Evolutionary conservation across 2,113 vertebrate genomes (phyloP).

Genomic region (Hypomesus transpacificus): DNA sequence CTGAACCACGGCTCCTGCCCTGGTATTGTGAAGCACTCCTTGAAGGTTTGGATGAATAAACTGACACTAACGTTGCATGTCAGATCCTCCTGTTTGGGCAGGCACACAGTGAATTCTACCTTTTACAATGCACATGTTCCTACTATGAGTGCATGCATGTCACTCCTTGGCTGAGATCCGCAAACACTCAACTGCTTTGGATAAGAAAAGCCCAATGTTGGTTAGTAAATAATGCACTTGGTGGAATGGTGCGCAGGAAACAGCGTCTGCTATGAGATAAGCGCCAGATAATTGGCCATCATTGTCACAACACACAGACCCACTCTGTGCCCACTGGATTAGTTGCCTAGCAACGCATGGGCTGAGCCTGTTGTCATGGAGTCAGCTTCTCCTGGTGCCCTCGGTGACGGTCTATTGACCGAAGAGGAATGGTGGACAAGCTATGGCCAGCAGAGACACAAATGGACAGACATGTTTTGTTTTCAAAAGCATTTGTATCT

Average conservation of each 20-base stretch:
- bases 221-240: not conserved
- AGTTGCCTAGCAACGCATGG: conserved; percentile 68
- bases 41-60: too few species aligned
- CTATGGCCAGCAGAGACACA: too few species aligned
- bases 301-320: conserved; percentile 48
- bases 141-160: too few species aligned
- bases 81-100: too few species aligned
- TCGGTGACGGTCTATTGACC: conserved; percentile 40
- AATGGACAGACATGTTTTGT: too few species aligned
- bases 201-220: not conserved
- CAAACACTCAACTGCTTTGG: not conserved
- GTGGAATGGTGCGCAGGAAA: conserved; percentile 6
- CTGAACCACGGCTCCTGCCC: too few species aligned
- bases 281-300: conserved; percentile 51
- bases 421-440: conserved; percentile 10
- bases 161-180: too few species aligned
- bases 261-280: conserved; percentile 35
- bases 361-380: conserved; percentile 61
- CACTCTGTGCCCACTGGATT: conserved; percentile 51
- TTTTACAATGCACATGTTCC: too few species aligned
- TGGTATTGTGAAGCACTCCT: too few species aligned
- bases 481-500: too few species aligned
- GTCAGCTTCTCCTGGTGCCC: conserved; percentile 48
- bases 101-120: too few species aligned
- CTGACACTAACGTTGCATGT: too few species aligned